A percentile compares a stretch with the other conserved stretches of the same genome.
These are phyloP conservation scores for Chloropsis cyanopogon DNA, from an alignment of 2,113 vertebrate genomes.

Conservation along the genomic window DNA sequence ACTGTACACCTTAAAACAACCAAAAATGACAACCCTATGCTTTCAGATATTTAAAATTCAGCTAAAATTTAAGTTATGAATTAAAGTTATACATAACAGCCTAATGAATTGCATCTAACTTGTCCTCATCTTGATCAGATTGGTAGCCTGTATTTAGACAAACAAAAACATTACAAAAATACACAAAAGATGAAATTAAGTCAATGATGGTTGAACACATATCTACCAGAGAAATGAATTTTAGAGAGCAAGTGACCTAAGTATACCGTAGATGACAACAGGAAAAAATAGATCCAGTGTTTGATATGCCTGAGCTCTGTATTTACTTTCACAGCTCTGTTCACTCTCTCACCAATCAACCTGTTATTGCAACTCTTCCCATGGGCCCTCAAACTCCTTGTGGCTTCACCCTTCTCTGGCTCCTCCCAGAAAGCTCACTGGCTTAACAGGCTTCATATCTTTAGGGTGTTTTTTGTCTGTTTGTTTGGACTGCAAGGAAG, in stretches of 20 bases:
- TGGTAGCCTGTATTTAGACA: background rate
- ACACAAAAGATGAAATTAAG: background rate
- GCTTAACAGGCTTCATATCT: slow-evolving; percentile 52
- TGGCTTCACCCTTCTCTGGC: slow-evolving; percentile 30
- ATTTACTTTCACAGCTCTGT: background rate
- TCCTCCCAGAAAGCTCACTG: slow-evolving; percentile 43
- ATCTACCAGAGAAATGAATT: background rate
- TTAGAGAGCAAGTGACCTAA: background rate
- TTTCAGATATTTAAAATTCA: background rate
- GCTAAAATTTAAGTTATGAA: background rate
- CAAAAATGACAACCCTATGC: background rate
- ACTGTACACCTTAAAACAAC: background rate
- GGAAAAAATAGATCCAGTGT: background rate
- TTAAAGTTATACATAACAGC: background rate
- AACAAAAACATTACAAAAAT: background rate
- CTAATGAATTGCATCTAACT: background rate
- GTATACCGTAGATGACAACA: background rate
- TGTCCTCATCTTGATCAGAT: background rate
- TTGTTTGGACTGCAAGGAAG: slow-evolving; percentile 60
- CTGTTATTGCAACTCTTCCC: slow-evolving; percentile 50
- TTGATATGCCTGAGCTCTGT: background rate
- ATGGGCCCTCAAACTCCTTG: slow-evolving; percentile 32
- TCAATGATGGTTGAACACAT: rapidly evolving
- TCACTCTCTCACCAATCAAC: slow-evolving; percentile 13
- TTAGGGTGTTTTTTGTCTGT: background rate